These are phyloP conservation scores for Archips crataeganus DNA, from an alignment of 2,888 invertebrate genomes.

Conservation along the genomic window DNA sequence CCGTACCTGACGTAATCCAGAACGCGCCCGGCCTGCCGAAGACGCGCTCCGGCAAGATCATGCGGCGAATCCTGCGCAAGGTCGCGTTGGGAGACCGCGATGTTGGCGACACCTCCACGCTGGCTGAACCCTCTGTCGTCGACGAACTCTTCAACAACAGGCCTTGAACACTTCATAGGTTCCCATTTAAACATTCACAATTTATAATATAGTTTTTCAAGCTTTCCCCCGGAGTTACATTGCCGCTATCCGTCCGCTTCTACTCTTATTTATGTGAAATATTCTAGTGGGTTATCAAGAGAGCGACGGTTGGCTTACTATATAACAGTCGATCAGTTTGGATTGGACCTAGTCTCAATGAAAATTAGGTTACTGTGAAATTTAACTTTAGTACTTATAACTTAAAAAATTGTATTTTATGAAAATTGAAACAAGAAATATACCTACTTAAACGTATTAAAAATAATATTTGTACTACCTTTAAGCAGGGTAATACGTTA, in stretches of 20 bases:
- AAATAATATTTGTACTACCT: background rate
- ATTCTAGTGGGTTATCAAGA: background rate
- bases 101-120: slow-evolving; percentile 96
- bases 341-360: background rate
- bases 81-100: slow-evolving; percentile 95
- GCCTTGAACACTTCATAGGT: slow-evolving; percentile 68
- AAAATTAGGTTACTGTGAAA: background rate
- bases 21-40: slow-evolving; percentile 97
- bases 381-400: background rate
- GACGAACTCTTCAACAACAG: slow-evolving; percentile 91
- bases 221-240: slow-evolving; percentile 6
- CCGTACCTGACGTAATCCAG: slow-evolving; percentile 97
- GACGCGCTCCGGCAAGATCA: slow-evolving; percentile 99
- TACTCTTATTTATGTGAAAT: slow-evolving; percentile 17
- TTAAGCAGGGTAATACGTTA: background rate
- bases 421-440: background rate
- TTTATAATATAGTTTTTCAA: background rate
- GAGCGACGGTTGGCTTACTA: background rate
- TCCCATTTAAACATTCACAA: background rate
- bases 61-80: slow-evolving; percentile 97
- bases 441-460: background rate
- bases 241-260: slow-evolving; percentile 36
- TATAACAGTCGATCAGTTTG: background rate
- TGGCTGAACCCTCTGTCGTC: slow-evolving; percentile 96
- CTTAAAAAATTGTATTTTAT: slow-evolving; percentile 1